Evolutionary conservation across 2,888 invertebrate species (phyloP).

Genomic region (Folsomia manolachei): DNA sequence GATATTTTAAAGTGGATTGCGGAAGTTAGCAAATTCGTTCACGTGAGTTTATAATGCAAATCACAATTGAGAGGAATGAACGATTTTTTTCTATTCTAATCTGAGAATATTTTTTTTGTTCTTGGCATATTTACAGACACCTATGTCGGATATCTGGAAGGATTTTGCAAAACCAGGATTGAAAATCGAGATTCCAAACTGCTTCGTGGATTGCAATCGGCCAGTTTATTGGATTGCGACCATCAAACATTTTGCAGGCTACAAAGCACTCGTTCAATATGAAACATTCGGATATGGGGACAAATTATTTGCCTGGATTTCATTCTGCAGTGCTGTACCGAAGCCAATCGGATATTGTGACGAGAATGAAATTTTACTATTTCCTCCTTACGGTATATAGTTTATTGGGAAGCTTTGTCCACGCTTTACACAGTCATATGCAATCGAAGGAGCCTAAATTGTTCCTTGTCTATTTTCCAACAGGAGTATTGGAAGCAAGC

Average conservation of each 20-base stretch:
- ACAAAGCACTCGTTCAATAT: slow-evolving; percentile 36
- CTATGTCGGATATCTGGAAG: slow-evolving; percentile 29
- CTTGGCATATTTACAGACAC: slow-evolving; percentile 31
- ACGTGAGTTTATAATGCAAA: no score
- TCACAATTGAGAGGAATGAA: no score
- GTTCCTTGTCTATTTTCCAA: no score
- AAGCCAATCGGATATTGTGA: slow-evolving; percentile 35
- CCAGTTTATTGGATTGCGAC: slow-evolving; percentile 39
- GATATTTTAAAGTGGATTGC: slow-evolving; percentile 26
- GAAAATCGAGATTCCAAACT: slow-evolving; percentile 36
- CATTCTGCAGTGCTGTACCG: slow-evolving; percentile 34
- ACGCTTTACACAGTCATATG: no score
- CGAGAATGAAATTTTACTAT: slow-evolving; percentile 15
- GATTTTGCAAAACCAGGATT: slow-evolving; percentile 27
- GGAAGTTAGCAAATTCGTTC: slow-evolving; percentile 32
- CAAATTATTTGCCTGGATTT: slow-evolving; percentile 28
- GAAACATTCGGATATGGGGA: slow-evolving; percentile 24
- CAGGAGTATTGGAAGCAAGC: neutral
- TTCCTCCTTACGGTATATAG: slow-evolving; percentile 14
- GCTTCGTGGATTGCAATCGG: slow-evolving; percentile 15
- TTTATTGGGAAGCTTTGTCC: neutral
- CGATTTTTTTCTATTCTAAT: neutral
- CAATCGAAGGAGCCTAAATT: no score
- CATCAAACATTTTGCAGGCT: slow-evolving; percentile 40
- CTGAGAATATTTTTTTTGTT: neutral